Conservation (phyloP, 2,888 invertebrate species). For the Anagyrus pseudococci region DNA sequence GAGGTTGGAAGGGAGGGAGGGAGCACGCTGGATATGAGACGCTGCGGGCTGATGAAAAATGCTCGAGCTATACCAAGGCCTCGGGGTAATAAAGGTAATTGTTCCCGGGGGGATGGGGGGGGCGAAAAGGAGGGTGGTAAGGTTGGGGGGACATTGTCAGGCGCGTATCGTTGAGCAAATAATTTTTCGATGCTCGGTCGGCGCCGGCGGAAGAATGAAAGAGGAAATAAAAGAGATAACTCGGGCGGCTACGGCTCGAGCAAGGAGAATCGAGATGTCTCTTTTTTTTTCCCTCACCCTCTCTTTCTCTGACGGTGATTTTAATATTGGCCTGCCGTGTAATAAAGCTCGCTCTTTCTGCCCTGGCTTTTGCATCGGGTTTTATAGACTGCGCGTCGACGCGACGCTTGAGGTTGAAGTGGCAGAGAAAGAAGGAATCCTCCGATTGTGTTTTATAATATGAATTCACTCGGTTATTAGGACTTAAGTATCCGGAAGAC, state of each 20-base stretch:
- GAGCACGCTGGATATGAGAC: too few relatives aligned
- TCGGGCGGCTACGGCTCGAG: too few relatives aligned
- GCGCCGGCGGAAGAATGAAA: background rate
- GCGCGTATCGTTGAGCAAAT: constrained; percentile 14
- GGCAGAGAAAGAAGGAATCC: too few relatives aligned
- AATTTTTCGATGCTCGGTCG: background rate
- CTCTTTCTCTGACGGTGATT: constrained; percentile 1
- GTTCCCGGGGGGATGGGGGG: background rate
- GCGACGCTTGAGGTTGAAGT: too few relatives aligned
- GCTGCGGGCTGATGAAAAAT: background rate
- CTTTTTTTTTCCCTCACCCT: too few relatives aligned
- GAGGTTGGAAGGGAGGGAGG: too few relatives aligned
- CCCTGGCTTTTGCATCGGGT: too few relatives aligned
- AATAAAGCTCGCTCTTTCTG: constrained; percentile 11
- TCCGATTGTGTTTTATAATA: too few relatives aligned
- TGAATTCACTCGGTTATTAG: background rate
- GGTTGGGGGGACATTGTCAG: background rate
- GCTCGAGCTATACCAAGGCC: background rate
- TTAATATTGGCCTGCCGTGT: constrained; percentile 19
- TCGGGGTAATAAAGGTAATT: constrained; percentile 21
- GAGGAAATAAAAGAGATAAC: too few relatives aligned
- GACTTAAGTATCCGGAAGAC: background rate
- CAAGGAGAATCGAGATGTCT: too few relatives aligned
- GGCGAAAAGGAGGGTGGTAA: background rate
- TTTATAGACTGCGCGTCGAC: too few relatives aligned